Conservation (phyloP, 2,888 invertebrate genomes). For the Apotomis betuletana region DNA sequence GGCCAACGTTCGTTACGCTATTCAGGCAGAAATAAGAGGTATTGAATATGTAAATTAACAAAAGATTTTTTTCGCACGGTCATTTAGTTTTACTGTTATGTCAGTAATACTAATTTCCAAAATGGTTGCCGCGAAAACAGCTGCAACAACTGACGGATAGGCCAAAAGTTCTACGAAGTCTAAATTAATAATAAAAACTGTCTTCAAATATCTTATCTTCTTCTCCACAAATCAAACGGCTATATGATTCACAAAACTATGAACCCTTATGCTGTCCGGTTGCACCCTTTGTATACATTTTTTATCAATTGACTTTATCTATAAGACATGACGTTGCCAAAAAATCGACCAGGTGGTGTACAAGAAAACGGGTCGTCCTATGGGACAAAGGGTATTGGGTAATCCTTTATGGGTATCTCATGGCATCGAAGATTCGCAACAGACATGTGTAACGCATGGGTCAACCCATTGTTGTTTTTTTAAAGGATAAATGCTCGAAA, state of each 20-base stretch:
- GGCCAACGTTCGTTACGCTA: slow-evolving; percentile 67
- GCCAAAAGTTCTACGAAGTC: background rate
- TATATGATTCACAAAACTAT: slow-evolving; percentile 57
- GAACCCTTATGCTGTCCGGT: slow-evolving; percentile 48
- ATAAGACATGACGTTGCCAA: slow-evolving; percentile 63
- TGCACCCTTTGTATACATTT: slow-evolving; percentile 58
- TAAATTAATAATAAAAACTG: slow-evolving; percentile 40
- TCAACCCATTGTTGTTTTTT: slow-evolving; percentile 55
- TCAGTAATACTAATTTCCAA: slow-evolving; percentile 11
- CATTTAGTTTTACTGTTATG: slow-evolving; percentile 50
- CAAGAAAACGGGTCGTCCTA: slow-evolving; percentile 46
- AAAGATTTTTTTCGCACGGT: slow-evolving; percentile 67
- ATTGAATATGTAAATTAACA: slow-evolving; percentile 70
- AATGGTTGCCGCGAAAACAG: slow-evolving; percentile 11
- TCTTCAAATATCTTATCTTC: slow-evolving; percentile 61
- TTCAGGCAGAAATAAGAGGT: slow-evolving; percentile 61
- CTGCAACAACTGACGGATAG: background rate
- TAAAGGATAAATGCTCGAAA: slow-evolving; percentile 44
- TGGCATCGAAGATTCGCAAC: slow-evolving; percentile 53
- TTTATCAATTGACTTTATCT: slow-evolving; percentile 72
- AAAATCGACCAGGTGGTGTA: slow-evolving; percentile 73
- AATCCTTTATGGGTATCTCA: slow-evolving; percentile 59
- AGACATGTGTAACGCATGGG: slow-evolving; percentile 74
- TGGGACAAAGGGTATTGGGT: slow-evolving; percentile 53
- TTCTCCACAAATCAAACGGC: slow-evolving; percentile 63